A percentile compares a stretch with the other conserved stretches of the same genome.
Evolutionary conservation across 2,797 vertebrate species (phyloP).

Genomic region (Ctenochaetus hawaiiensis): DNA sequence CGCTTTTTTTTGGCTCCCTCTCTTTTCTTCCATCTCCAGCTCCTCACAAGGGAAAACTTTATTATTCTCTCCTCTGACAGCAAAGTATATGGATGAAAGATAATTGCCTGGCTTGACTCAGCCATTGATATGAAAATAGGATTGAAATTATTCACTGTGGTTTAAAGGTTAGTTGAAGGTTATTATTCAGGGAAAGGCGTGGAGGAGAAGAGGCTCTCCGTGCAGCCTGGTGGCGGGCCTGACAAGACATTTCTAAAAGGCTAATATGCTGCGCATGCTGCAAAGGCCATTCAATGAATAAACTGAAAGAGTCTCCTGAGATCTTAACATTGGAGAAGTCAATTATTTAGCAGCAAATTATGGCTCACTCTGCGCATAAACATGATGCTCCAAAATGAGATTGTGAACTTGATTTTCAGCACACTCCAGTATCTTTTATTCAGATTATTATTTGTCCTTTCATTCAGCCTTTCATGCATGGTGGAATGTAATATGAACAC

Average conservation of each 20-base stretch:
- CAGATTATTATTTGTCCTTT: constrained; percentile 71
- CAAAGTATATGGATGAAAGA: constrained; percentile 96
- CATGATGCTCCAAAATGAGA: constrained; percentile 80
- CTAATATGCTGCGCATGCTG: constrained; percentile 89
- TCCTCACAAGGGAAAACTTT: constrained; percentile 92
- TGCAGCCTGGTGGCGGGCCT: constrained; percentile 84
- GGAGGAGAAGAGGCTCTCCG: constrained; percentile 77
- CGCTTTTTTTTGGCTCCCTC: constrained; percentile 65
- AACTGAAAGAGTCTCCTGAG: constrained; percentile 88
- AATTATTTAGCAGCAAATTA: constrained; percentile 95
- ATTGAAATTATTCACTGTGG: constrained; percentile 94
- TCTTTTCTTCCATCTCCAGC: constrained; percentile 69
- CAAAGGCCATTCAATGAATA: constrained; percentile 86
- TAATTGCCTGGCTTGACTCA: constrained; percentile 97
- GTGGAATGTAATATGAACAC: constrained; percentile 74
- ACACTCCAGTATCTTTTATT: constrained; percentile 60
- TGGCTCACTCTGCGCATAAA: constrained; percentile 76
- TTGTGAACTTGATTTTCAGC: constrained; percentile 69
- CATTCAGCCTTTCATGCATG: constrained; percentile 64
- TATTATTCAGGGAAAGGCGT: constrained; percentile 87
- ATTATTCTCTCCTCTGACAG: constrained; percentile 94
- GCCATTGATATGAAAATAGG: constrained; percentile 99
- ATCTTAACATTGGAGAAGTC: constrained; percentile 90
- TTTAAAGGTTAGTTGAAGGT: constrained; percentile 99
- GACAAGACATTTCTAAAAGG: constrained; percentile 90